Evolutionary conservation across 2,113 vertebrate species (phyloP), one percentile per base, ranked within the genome.

Genomic region (Bolborhynchus lineola): DNA sequence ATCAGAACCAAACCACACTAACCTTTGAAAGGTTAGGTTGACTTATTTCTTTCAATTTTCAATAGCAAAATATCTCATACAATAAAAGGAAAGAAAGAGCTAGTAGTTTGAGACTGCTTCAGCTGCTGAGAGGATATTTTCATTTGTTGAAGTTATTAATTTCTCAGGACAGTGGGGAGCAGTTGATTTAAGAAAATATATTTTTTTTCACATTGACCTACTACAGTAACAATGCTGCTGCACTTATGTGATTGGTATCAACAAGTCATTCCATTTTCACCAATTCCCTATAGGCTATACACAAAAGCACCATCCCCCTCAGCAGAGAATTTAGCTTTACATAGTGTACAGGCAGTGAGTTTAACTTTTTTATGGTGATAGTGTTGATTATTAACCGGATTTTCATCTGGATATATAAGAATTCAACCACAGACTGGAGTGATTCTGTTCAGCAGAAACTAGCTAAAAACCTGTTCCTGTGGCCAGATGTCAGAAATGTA

Each of bases 21-120:
- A 94, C 77, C 82, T 83, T 89, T 91, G 67, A 74, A 87, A 91
- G 47, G 52, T 87, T 95, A 93, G 17, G 8, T 59, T 95, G 62
- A 79, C 12, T 80, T 93, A 80, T 92, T 95, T 94, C 95, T 86
- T 94, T 92, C 70, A 72, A 87, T 70, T 68, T 79, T 72, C 65
- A 46, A 65, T 10, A 70, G 50, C 19, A 69, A 90, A 94, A 53
- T 72, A 59, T 79, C 60, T 96, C 47, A 60, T 39, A 33, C 17
- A 82, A 57, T 46, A 18, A 90, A 90, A 88, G 26, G 24, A 74
- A 95, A 94, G 70, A n/a, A 86, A 82, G 44, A 78, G 52, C 8
- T 44, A 79, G 49, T 5, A 75, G 1, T 75, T 57, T 75, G 17
- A 69, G 62, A 63, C 49, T 84, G 74, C 37, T 81, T 88, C 70